phyloP scores from a whole-genome alignment of 2,797 vertebrate genomes.

The Ispidina lecontei region DNA sequence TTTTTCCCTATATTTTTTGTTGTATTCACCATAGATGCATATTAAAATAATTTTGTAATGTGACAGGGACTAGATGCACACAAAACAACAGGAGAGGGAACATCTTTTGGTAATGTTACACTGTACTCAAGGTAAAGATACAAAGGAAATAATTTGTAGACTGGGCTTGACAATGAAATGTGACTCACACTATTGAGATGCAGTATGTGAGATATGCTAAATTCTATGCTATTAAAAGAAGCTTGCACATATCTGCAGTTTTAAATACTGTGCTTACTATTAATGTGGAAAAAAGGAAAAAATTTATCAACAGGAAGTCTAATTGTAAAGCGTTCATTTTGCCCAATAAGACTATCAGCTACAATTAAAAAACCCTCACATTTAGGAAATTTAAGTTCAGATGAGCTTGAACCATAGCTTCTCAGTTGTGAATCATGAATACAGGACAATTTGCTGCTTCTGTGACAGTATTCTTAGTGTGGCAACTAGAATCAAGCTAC shows the following conservation, averaged over 20 bases:
- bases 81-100: neutral
- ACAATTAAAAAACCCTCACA: neutral
- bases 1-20: neutral
- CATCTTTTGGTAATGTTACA: neutral
- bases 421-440: neutral
- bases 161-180: neutral
- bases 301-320: neutral
- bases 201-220: neutral
- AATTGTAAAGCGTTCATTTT: neutral
- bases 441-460: neutral
- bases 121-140: neutral
- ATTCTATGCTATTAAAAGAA: conserved; percentile 14
- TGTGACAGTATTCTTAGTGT: neutral
- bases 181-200: conserved; percentile 8
- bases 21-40: neutral
- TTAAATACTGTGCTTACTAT: conserved; percentile 11
- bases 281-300: conserved; percentile 27
- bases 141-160: neutral
- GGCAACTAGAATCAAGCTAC: neutral
- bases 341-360: neutral
- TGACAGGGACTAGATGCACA: neutral
- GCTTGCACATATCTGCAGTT: neutral
- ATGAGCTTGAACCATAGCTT: neutral
- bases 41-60: neutral
- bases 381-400: neutral